A percentile compares a stretch with the other conserved stretches of the same genome.
Evolutionary conservation across 2,113 vertebrate species (phyloP).

Genomic region (Gulo gulo): DNA sequence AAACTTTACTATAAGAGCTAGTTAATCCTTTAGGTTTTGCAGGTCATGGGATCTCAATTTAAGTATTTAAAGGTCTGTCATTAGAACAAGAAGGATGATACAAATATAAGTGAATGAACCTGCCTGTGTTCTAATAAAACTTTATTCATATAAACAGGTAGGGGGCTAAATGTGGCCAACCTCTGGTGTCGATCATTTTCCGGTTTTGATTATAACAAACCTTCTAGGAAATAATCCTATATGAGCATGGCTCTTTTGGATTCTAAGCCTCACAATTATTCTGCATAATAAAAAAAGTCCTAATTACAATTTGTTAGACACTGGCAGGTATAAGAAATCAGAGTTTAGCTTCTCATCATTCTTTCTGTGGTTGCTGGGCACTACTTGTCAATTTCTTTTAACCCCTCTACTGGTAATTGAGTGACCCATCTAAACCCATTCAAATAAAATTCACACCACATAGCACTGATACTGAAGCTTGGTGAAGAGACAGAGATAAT

Average conservation of each 20-base stretch:
- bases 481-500: not conserved
- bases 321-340: not conserved
- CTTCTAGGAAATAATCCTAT: not conserved
- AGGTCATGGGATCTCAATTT: not conserved
- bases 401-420: not conserved
- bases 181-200: not conserved
- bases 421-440: not conserved
- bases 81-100: not conserved
- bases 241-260: not conserved
- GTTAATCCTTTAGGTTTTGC: not conserved
- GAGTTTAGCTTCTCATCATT: not conserved
- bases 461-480: not conserved
- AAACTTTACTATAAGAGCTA: not conserved
- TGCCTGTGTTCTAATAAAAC: not conserved
- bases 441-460: not conserved
- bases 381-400: not conserved
- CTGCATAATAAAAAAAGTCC: not conserved
- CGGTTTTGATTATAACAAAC: constrained; percentile 24
- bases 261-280: not conserved
- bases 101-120: not conserved
- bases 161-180: not conserved
- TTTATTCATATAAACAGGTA: not conserved
- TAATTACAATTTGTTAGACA: not conserved
- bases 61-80: not conserved
- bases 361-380: not conserved